These are phyloP conservation scores for Pimephales promelas DNA, from an alignment of 2,113 vertebrate species.

Conservation along the genomic window DNA sequence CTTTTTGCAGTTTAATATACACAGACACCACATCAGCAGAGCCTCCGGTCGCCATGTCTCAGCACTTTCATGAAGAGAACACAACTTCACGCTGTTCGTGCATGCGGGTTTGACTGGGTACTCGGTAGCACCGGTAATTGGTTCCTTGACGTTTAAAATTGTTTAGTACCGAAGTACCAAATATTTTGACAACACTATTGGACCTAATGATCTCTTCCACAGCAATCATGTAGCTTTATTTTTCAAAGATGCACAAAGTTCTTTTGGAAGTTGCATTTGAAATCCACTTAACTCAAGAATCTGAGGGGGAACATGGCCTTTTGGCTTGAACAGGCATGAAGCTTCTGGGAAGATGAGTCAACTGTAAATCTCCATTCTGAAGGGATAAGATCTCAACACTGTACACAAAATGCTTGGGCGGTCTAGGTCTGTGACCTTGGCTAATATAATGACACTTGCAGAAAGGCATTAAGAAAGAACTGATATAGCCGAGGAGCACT, in stretches of 20 bases:
- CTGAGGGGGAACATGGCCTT: not conserved
- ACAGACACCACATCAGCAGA: no score
- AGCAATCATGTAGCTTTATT: not conserved
- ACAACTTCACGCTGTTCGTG: no score
- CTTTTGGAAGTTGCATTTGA: not conserved
- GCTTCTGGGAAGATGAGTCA: not conserved
- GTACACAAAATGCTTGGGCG: not conserved
- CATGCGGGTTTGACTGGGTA: no score
- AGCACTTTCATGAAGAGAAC: no score
- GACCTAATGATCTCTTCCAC: not conserved
- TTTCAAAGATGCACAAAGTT: not conserved
- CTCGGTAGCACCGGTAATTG: no score
- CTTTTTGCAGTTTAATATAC: no score
- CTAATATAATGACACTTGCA: slow-evolving; percentile 5
- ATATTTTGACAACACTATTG: no score
- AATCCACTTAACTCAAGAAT: not conserved
- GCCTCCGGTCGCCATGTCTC: no score
- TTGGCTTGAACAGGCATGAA: not conserved
- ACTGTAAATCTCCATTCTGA: slow-evolving; percentile 3
- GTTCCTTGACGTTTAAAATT: no score
- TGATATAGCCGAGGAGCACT: slow-evolving; percentile 2
- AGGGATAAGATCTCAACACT: not conserved
- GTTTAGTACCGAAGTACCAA: no score
- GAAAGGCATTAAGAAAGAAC: slow-evolving; percentile 2
- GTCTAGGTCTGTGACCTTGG: slow-evolving; percentile 11